Evolutionary conservation across 2,797 vertebrate species (phyloP).

Genomic region (Myoxocephalus aenaeus): DNA sequence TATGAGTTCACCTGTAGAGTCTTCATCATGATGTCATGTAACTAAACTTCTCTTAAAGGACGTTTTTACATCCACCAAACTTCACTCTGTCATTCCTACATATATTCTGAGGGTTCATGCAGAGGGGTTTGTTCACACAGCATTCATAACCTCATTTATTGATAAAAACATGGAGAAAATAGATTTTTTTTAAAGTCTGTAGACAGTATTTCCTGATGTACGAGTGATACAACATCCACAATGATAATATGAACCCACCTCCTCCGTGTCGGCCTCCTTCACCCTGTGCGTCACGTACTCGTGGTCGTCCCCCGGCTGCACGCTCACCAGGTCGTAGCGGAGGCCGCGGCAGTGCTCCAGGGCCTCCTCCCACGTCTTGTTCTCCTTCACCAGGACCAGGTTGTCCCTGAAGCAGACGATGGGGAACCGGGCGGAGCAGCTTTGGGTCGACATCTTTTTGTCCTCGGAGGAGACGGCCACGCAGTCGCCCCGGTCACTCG

Average conservation of each 20-base stretch:
- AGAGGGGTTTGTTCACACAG: no score
- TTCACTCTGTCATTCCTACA: no score
- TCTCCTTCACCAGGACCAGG: conserved; percentile 62
- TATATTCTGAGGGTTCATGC: no score
- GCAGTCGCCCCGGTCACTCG: neutral
- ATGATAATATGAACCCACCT: conserved; percentile 41
- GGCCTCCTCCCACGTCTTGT: conserved; percentile 69
- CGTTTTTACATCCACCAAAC: no score
- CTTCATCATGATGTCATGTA: no score
- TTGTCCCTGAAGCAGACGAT: conserved; percentile 40
- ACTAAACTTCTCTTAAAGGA: no score
- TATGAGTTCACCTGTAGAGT: no score
- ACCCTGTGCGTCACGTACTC: rapidly evolving
- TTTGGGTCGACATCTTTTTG: conserved; percentile 4
- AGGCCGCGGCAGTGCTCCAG: conserved; percentile 54
- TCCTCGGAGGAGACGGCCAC: neutral
- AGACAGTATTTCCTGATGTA: no score
- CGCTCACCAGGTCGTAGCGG: conserved; percentile 50
- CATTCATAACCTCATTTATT: no score
- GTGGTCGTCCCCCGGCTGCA: conserved; percentile 38
- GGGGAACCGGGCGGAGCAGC: conserved; percentile 27
- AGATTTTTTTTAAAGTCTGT: no score
- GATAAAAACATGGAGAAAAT: no score
- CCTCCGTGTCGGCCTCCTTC: conserved; percentile 28
- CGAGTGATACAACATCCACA: no score